Conservation (phyloP, 2,888 invertebrate genomes). For the Conomelus anceps region DNA sequence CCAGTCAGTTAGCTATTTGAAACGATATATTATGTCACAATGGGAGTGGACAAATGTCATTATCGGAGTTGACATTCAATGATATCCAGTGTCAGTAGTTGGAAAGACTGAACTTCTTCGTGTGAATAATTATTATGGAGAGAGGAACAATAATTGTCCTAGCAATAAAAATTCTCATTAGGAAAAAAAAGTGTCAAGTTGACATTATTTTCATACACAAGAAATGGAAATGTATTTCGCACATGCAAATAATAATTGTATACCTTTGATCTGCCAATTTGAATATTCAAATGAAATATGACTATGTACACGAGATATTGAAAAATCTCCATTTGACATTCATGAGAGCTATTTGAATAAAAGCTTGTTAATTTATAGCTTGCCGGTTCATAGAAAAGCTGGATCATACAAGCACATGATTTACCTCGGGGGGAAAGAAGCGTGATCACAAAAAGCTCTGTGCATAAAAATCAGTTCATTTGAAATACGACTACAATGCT, state of each 20-base stretch:
- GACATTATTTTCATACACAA: background rate
- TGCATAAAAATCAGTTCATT: background rate
- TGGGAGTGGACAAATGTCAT: background rate
- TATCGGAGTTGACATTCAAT: background rate
- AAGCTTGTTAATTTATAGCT: background rate
- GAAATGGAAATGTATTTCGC: background rate
- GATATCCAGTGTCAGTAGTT: background rate
- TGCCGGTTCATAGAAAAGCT: background rate
- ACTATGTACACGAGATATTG: too few relatives aligned
- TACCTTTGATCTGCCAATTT: background rate
- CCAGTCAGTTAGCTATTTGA: background rate
- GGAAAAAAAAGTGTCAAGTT: background rate
- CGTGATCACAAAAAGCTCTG: background rate
- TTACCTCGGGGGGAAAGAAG: background rate
- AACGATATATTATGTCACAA: background rate
- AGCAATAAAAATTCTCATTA: background rate
- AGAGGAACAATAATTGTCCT: background rate
- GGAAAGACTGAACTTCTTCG: background rate
- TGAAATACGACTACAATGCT: background rate
- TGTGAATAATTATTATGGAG: background rate
- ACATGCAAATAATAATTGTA: background rate
- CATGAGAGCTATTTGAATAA: background rate
- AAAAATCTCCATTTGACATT: background rate
- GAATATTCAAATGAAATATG: background rate
- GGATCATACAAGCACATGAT: background rate